These are phyloP conservation scores for Philopotamus ludificatus DNA, from an alignment of 1,140 invertebrate genomes.

Conservation along the genomic window DNA sequence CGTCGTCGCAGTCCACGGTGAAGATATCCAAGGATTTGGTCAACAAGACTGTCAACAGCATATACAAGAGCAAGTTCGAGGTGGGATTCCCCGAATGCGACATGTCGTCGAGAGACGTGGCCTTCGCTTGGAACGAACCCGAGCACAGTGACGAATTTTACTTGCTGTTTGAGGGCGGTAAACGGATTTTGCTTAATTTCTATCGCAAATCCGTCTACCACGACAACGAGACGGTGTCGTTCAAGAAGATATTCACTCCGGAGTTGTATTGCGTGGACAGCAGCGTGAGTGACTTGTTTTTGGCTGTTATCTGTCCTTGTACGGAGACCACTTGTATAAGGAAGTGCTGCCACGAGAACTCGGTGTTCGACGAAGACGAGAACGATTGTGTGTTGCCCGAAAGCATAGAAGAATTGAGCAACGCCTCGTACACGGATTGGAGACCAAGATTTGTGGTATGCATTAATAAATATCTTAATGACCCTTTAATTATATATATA, in stretches of 20 bases:
- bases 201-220: constrained; percentile 27
- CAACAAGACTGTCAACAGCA: constrained; percentile 18
- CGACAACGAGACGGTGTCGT: constrained; percentile 27
- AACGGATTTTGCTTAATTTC: constrained; percentile 30
- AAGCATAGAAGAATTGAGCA: constrained; percentile 6
- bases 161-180: constrained; percentile 30
- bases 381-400: constrained; percentile 18
- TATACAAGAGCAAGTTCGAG: constrained; percentile 20
- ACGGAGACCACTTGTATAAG: constrained; percentile 30
- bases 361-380: constrained; percentile 31
- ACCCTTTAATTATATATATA: not conserved
- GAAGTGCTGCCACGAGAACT: constrained; percentile 34
- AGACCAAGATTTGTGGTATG: constrained; percentile 33
- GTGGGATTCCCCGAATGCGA: constrained; percentile 37
- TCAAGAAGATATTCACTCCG: constrained; percentile 22
- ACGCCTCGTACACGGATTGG: constrained; percentile 29
- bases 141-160: constrained; percentile 28
- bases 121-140: constrained; percentile 26
- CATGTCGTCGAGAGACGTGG: constrained; percentile 16
- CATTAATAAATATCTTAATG: not conserved
- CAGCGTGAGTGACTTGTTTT: constrained; percentile 16
- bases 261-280: constrained; percentile 35
- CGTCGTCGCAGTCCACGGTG: constrained; percentile 25
- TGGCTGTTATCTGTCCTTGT: constrained; percentile 33
- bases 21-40: constrained; percentile 24